phyloP scores from a whole-genome alignment of 2,797 vertebrate genomes.

The Catamblyrhynchus diadema region DNA sequence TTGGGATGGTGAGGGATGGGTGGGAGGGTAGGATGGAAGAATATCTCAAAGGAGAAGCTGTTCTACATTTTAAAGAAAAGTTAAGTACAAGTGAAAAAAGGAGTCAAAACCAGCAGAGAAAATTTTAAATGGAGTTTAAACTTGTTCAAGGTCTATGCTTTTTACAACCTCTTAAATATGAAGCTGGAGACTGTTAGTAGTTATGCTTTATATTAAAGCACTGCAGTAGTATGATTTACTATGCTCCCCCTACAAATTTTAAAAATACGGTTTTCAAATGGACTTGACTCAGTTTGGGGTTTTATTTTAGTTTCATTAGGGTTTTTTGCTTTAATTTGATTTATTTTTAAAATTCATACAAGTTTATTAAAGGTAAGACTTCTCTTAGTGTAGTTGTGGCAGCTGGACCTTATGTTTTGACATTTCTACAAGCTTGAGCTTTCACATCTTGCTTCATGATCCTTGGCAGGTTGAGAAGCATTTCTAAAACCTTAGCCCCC shows the following conservation, averaged over 20 bases:
- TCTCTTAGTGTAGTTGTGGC: neutral
- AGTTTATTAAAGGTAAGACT: neutral
- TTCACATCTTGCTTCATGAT: neutral
- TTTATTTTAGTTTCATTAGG: neutral
- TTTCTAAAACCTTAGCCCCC: neutral
- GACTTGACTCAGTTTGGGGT: neutral
- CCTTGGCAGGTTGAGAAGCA: neutral
- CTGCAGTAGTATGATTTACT: neutral
- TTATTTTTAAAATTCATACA: neutral
- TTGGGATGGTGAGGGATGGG: rapidly evolving
- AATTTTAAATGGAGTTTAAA: neutral
- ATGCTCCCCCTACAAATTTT: rapidly evolving
- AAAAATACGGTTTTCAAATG: neutral
- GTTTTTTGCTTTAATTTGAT: neutral
- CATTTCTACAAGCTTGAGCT: neutral
- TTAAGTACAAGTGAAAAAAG: neutral
- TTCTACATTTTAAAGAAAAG: neutral
- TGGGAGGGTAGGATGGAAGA: rapidly evolving
- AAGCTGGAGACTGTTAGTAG: neutral
- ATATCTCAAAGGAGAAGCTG: neutral
- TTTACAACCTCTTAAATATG: neutral
- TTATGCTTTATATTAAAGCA: neutral
- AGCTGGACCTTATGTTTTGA: neutral
- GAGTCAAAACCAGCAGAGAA: neutral
- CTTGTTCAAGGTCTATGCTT: neutral